A percentile compares a stretch with the other conserved stretches of the same genome.
Evolutionary conservation across 2,797 vertebrate genomes (phyloP).

Genomic region (Fratercula arctica): DNA sequence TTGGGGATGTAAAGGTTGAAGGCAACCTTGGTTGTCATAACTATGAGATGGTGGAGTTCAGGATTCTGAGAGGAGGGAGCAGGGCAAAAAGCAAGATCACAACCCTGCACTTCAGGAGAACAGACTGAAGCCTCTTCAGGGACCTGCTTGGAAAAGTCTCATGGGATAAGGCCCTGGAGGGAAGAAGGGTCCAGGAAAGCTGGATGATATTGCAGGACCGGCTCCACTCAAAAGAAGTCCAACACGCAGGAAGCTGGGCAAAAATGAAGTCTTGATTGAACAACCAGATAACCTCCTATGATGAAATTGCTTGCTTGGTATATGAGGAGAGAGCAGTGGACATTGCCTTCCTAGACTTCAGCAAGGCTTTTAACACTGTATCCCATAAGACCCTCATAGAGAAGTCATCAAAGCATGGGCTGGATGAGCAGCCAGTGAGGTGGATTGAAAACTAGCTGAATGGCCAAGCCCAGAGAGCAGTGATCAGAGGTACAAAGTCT

Average conservation of each 20-base stretch:
- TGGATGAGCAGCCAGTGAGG: no score
- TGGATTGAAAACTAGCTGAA: no score
- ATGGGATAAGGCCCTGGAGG: not conserved
- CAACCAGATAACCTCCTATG: not conserved
- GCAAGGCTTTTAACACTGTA: not conserved
- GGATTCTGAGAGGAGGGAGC: not conserved
- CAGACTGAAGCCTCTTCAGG: not conserved
- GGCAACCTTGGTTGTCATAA: not conserved
- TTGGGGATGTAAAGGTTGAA: not conserved
- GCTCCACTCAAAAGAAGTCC: not conserved
- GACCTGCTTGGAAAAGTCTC: not conserved
- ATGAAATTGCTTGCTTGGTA: not conserved
- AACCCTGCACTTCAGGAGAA: not conserved
- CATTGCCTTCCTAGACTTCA: not conserved
- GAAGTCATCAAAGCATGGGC: not conserved
- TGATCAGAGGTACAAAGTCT: no score
- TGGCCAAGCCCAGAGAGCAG: no score
- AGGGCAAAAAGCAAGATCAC: not conserved
- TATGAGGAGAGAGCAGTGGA: not conserved
- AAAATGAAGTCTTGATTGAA: not conserved
- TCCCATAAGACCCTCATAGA: not conserved
- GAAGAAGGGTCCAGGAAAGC: not conserved
- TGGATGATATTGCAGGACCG: not conserved
- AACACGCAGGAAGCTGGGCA: not conserved
- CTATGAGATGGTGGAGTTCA: not conserved